Evolutionary conservation across 2,113 vertebrate genomes (phyloP), one percentile per base, ranked within the genome.

Genomic region (Beaufortia kweichowensis): DNA sequence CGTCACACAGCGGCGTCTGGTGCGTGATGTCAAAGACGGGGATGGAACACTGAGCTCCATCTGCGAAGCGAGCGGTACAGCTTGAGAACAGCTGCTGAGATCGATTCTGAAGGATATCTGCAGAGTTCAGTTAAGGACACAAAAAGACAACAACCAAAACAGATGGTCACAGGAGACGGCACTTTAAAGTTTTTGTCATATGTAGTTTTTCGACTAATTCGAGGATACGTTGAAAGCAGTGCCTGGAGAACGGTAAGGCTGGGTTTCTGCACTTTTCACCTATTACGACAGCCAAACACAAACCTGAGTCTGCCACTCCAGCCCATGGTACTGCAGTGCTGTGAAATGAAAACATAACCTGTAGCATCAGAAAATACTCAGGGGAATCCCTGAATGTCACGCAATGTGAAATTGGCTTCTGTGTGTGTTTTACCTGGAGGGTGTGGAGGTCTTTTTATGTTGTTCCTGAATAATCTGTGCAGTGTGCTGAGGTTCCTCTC

Each of bases 151-250:
- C 50, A 41, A 31, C 26, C 65, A 21, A 48, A 68, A 41, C 24
- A 50, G 65, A 68, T 48, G 64, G 24, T 48, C 64, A 48, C 64
- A 12, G 21, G 64, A n/a, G 10, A 67, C 17, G 17, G 2, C 4
- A 10, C 31, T 68, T 46, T 4, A 24, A 68, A 50, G n/a, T n/a
- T n/a, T n/a, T n/a, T n/a, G n/a, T n/a, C n/a, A n/a, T 64, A 4
- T 24, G 31, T 35, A 24, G 26, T n/a, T 12, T 2, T 63, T 28
- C 0, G 46, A 50, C 43, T 35, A 15, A 4, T 60, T 28, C 15
- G 82, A 84, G 94, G 94, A 96, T 96, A 96, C 94, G 94, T 33
- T 95, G 93, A 88, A 96, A 94, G 87, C 94, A 96, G 80, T 95
- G 94, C 82, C 88, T 91, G 81, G 93, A 94, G 88, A 93, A 95